Base-by-base conservation (phyloP, 2,113 vertebrate genomes). In the Grammomys dolichurus region DNA sequence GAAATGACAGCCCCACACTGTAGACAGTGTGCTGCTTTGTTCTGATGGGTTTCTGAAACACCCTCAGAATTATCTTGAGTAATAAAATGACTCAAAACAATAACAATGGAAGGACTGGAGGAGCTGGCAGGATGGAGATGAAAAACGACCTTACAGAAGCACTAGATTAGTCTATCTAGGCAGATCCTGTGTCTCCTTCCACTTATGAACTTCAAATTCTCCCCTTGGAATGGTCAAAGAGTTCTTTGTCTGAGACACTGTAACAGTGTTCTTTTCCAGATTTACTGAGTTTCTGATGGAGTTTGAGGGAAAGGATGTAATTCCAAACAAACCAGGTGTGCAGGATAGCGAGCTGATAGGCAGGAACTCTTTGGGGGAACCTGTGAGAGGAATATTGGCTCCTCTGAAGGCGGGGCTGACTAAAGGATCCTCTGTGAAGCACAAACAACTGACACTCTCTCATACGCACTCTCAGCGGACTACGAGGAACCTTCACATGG, bases 281-380 rank as follows among this genome's bases (percentile, higher is more conserved):
- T 89, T 98, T 97, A 98, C 93, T 94, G 95, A 63, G 87, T 94
- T 91, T 92, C 95, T 72, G 58, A 81, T 80, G 75, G 87, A 75
- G 40, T 91, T 78, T 78, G 31, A 54, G 75, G 73, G 78, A 89
- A 93, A 92, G 69, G 88, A 96, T 98, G 96, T 87, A 96, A 97
- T 96, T 96, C 69, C 40, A 98, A 98, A 98, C 60, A 98, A 97
- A 98, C 98, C 98, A 99, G 98, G 97, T 98, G 98, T 54, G 94
- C 97, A 92, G 96, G 97, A 95, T 67, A 98, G 75, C 54, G 36
- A 91, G 89, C 76, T 40, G 76, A 93, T 56, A 60, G 91, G 87
- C 95, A 48, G 95, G 95, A 97, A 97, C 26, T 77, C 46, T 95
- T 72, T 75, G 92, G 85, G n/a, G 94, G 94, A 89, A 88, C 72